These are phyloP conservation scores for Blera fallax DNA, from an alignment of 2,888 invertebrate species.

Conservation along the genomic window DNA sequence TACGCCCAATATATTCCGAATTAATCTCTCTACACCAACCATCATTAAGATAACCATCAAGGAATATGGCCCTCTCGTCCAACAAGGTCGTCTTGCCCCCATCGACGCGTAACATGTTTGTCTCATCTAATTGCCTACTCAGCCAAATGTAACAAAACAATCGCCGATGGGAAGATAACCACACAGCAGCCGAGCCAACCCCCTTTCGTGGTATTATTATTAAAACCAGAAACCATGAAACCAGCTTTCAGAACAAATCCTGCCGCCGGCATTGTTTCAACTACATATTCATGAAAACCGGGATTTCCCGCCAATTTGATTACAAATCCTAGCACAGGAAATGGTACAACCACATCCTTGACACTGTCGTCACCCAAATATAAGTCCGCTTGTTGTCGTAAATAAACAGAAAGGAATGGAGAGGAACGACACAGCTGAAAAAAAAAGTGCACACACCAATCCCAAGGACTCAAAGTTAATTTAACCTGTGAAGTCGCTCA, in stretches of 20 bases:
- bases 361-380: slow-evolving; percentile 4
- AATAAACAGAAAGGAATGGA: slow-evolving; percentile 39
- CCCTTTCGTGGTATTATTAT: slow-evolving; percentile 19
- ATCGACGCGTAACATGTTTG: slow-evolving; percentile 42
- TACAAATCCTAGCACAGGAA: slow-evolving; percentile 35
- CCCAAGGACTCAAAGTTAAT: slow-evolving; percentile 69
- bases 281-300: slow-evolving; percentile 42
- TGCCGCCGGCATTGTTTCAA: slow-evolving; percentile 55
- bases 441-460: slow-evolving; percentile 24
- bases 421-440: neutral
- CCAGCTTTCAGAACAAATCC: slow-evolving; percentile 41
- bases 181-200: neutral
- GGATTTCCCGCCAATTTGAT: slow-evolving; percentile 69
- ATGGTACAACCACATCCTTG: slow-evolving; percentile 7
- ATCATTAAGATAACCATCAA: slow-evolving; percentile 35
- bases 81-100: slow-evolving; percentile 15
- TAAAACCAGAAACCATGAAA: slow-evolving; percentile 29
- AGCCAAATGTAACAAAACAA: slow-evolving; percentile 65
- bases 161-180: slow-evolving; percentile 53
- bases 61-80: slow-evolving; percentile 9
- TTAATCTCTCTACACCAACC: slow-evolving; percentile 21
- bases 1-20: slow-evolving; percentile 23
- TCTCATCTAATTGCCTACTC: slow-evolving; percentile 61
- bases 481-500: slow-evolving; percentile 67
- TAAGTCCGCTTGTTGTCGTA: slow-evolving; percentile 9